Percentiles rank a stretch among this genome's conserved stretches.
Conservation (phyloP, 2,113 vertebrate genomes). For the Chascanopsetta lugubris region DNA sequence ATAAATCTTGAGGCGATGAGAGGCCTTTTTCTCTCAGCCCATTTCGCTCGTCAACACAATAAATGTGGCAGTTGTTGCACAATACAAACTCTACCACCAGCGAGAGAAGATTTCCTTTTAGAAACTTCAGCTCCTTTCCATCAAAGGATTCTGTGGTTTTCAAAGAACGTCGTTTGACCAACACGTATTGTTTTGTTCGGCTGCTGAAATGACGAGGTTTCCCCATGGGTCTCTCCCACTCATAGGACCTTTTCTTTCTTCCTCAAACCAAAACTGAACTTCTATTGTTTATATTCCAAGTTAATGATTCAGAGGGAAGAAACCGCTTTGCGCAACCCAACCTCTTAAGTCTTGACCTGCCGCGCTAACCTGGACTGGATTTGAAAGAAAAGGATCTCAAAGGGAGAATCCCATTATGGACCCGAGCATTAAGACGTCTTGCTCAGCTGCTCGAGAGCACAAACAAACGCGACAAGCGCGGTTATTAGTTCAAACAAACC, state of each 20-base stretch:
- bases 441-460: constrained; percentile 44
- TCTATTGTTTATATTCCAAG: constrained; percentile 9
- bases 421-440: constrained; percentile 25
- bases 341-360: constrained; percentile 16
- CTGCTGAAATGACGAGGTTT: constrained; percentile 53
- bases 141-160: constrained; percentile 52
- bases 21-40: constrained; percentile 7
- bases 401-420: constrained; percentile 23
- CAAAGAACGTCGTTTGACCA: constrained; percentile 25
- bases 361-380: constrained; percentile 23
- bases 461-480: constrained; percentile 42
- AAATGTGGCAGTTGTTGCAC: constrained; percentile 50
- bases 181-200: constrained; percentile 59
- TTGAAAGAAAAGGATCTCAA: constrained; percentile 30
- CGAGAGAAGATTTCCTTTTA: constrained; percentile 26
- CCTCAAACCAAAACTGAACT: constrained; percentile 35
- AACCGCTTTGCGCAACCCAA: constrained; percentile 1
- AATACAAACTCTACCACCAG: constrained; percentile 32
- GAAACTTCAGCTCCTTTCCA: constrained; percentile 47
- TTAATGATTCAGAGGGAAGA: constrained; percentile 22
- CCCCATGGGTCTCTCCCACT: constrained; percentile 32
- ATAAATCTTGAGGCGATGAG: constrained; percentile 21
- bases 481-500: constrained; percentile 52
- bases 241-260: constrained; percentile 33
- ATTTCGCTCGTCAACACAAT: constrained; percentile 28